Evolutionary conservation across 2,797 vertebrate species (phyloP).

Genomic region (Lagocephalus sceleratus): DNA sequence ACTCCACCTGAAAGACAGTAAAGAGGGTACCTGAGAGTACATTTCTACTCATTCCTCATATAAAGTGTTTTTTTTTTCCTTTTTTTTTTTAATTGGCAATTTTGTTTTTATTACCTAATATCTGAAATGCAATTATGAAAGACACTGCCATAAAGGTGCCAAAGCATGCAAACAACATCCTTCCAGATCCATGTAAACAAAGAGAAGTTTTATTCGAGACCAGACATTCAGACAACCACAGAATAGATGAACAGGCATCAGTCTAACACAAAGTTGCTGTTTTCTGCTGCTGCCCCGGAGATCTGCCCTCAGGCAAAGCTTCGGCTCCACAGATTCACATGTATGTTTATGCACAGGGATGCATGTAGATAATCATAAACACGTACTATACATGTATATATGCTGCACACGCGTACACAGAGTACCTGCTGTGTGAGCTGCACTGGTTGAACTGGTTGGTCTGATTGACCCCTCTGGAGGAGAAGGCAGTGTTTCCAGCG

Average conservation of each 20-base stretch:
- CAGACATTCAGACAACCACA: constrained; percentile 75
- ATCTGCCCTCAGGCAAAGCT: constrained; percentile 56
- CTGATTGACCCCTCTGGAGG: constrained; percentile 28
- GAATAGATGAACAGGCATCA: constrained; percentile 76
- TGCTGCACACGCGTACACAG: constrained; percentile 33
- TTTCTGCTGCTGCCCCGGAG: constrained; percentile 59
- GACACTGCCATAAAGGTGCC: not conserved
- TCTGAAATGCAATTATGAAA: not conserved
- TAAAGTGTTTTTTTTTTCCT: too few species aligned
- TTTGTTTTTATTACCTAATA: too few species aligned
- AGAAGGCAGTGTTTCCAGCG: constrained; percentile 59
- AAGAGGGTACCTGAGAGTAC: too few species aligned
- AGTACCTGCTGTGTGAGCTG: constrained; percentile 30
- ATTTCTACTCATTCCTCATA: too few species aligned
- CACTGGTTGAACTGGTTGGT: constrained; percentile 17
- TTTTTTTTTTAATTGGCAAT: too few species aligned
- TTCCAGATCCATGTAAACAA: constrained; percentile 64
- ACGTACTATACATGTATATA: constrained; percentile 22
- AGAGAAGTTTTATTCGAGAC: constrained; percentile 73
- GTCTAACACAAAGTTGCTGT: constrained; percentile 58
- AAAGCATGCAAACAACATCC: constrained; percentile 21
- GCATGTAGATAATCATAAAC: constrained; percentile 7
- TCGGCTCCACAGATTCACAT: constrained; percentile 46
- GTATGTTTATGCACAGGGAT: constrained; percentile 32
- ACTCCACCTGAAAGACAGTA: too few species aligned